Conservation (phyloP, 2,888 invertebrate species). For the Halictus quadricinctus region DNA sequence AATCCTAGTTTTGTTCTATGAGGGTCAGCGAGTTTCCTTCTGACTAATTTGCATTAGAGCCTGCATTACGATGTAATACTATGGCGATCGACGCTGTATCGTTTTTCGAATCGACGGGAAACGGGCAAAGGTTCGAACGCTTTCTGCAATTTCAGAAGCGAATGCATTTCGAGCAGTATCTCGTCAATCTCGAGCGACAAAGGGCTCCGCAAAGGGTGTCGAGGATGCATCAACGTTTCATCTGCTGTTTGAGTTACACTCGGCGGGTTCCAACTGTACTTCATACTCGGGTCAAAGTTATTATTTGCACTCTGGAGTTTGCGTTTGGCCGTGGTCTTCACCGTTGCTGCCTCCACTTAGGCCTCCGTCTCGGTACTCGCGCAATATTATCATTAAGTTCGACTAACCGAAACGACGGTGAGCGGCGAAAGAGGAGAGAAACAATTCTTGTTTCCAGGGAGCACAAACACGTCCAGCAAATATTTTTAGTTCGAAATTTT, state of each 20-base stretch:
- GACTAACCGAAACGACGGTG: background rate
- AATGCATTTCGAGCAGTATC: slow-evolving; percentile 4
- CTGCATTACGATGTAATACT: background rate
- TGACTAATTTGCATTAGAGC: too few relatives aligned
- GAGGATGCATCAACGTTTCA: slow-evolving; percentile 28
- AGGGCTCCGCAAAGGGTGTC: slow-evolving; percentile 8
- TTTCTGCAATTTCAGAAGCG: slow-evolving; percentile 1
- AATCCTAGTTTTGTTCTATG: too few relatives aligned
- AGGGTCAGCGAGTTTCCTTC: too few relatives aligned
- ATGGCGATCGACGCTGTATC: background rate
- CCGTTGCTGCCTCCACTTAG: background rate
- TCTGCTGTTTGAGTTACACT: slow-evolving; percentile 30
- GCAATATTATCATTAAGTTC: slow-evolving; percentile 7
- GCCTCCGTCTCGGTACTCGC: background rate
- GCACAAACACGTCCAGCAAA: background rate
- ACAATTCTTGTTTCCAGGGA: background rate
- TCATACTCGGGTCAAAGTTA: slow-evolving; percentile 8
- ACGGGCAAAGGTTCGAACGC: background rate
- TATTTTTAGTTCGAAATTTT: too few relatives aligned
- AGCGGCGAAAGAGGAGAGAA: background rate
- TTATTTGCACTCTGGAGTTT: slow-evolving; percentile 28
- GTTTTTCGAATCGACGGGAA: background rate
- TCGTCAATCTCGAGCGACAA: background rate
- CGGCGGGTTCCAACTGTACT: slow-evolving; percentile 21
- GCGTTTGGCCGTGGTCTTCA: slow-evolving; percentile 9